Evolutionary conservation across 37 sponge, comb jelly and placozoan species (phyloP), one percentile per base, ranked within the genome.

Genomic region (Chondrilla cf. caribensis): DNA sequence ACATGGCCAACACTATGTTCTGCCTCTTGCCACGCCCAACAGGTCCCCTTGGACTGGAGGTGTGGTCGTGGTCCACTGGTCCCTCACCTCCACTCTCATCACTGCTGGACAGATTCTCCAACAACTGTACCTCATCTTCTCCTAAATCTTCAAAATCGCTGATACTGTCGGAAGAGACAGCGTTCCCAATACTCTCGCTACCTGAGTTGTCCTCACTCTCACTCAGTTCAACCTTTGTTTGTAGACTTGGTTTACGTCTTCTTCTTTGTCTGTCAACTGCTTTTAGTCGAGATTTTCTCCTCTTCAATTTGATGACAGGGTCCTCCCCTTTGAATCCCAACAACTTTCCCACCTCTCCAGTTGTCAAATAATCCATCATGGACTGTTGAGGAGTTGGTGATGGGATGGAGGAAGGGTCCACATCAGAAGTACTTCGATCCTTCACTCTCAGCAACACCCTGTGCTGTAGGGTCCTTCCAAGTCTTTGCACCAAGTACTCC

Each of bases 1-100:
- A 6, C 15, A 43, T 43, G 19, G 67, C 70, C 2, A 33, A 6
- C 24, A 28, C 70, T 19, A 68, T 44, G 18, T 36, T 82, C 54
- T 42, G 60, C 35, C 70, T 38, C 68, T 58, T 37, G 35, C 70
- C 33, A 43, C 57, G 40, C 41, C 79, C 38, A n/a, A 58, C 39
- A 60, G 40, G 47, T 39, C 43, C 32, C 37, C 40, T 38, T 39
- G 38, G 38, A 9, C 39, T 75, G 39, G 33, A 33, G 68, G 29
- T 67, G 35, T 33, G 32, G 35, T 67, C 68, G 21, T 40, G 38
- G 44, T 40, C 25, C 11, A 4, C 18, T n/a, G 38, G 42, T 60
- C 54, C 43, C 78, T 81, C 85, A 5, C 47, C 55, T 35, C 67
- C 89, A 62, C 80, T 59, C 62, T 67, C 72, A 47, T 71, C 54